These are phyloP conservation scores for Myotis brandtii DNA, from an alignment of 2,113 vertebrate genomes.

Conservation along the genomic window DNA sequence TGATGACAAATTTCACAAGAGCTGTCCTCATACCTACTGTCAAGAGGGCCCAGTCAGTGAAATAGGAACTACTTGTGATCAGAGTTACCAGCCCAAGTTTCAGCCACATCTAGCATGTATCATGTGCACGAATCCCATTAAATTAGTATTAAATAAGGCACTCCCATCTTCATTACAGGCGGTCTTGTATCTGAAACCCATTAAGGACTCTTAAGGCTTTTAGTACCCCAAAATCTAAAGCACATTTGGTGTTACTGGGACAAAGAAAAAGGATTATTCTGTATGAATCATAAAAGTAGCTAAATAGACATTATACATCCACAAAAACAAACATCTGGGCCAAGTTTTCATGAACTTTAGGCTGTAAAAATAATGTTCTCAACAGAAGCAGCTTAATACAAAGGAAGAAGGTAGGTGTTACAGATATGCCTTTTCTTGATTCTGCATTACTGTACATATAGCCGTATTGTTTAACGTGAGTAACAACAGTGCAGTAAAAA, in stretches of 20 bases:
- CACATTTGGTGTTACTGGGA: not conserved
- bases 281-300: slow-evolving; percentile 33
- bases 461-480: not conserved
- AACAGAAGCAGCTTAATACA: not conserved
- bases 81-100: no score
- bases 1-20: not conserved
- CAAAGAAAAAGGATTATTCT: slow-evolving; percentile 9
- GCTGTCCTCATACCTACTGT: not conserved
- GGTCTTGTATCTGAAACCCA: slow-evolving; percentile 5
- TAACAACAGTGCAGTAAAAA: not conserved
- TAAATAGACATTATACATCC: not conserved
- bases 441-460: not conserved
- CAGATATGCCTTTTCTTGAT: not conserved
- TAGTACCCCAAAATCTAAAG: not conserved
- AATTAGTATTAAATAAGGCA: not conserved
- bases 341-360: not conserved
- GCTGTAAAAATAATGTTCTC: not conserved
- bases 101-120: rapidly evolving
- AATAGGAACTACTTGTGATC: not conserved
- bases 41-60: not conserved
- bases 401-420: not conserved
- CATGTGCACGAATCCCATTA: rapidly evolving
- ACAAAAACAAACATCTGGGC: not conserved
- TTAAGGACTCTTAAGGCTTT: not conserved
- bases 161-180: not conserved